Evolutionary conservation across 2,113 vertebrate genomes (phyloP).

Genomic region (Alces alces): DNA sequence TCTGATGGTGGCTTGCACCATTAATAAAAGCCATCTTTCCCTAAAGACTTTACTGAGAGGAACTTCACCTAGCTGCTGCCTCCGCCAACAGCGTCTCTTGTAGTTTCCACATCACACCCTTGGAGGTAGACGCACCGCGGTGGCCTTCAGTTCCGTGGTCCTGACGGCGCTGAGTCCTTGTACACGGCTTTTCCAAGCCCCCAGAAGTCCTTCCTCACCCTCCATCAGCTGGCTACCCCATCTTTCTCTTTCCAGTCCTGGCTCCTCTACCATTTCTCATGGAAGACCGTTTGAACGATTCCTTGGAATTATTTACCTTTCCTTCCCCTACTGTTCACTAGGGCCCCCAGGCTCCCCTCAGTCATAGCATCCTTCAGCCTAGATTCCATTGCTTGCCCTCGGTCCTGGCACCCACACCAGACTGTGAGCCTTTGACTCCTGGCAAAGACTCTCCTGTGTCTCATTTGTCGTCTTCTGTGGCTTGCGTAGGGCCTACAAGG

Average conservation of each 20-base stretch:
- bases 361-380: neutral
- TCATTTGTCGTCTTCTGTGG: neutral
- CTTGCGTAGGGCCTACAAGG: neutral
- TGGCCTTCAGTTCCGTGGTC: neutral
- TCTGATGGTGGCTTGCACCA: neutral
- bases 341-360: neutral
- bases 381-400: neutral
- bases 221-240: neutral
- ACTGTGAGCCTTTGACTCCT: neutral
- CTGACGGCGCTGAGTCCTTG: neutral
- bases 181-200: fast-evolving
- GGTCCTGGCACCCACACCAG: neutral
- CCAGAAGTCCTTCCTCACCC: neutral
- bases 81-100: neutral
- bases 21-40: neutral
- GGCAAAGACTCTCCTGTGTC: neutral
- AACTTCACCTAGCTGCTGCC: neutral
- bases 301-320: neutral
- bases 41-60: neutral
- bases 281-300: neutral
- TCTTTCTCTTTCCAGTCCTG: neutral
- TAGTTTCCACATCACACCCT: neutral
- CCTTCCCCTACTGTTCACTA: neutral
- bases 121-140: neutral
- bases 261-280: neutral